phyloP scores from a whole-genome alignment of 2,113 vertebrate species.

The Lycocorax pyrrhopterus region DNA sequence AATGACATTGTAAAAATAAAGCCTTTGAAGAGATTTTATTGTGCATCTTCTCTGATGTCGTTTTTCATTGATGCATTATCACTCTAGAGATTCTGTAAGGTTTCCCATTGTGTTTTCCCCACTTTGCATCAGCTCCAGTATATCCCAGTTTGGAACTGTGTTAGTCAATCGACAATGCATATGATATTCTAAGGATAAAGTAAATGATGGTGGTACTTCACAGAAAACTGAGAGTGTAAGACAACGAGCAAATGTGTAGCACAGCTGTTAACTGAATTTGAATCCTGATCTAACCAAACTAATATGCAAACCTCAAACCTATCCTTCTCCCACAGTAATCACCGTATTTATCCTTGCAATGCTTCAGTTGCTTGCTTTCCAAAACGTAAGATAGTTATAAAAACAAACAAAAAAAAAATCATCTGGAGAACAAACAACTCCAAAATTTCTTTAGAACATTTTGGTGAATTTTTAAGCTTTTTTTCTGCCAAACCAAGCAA shows the following conservation, averaged over 20 bases:
- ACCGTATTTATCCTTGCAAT: background rate
- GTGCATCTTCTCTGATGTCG: background rate
- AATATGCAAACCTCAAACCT: background rate
- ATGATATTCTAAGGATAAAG: background rate
- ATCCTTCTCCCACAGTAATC: background rate
- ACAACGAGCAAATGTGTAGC: background rate
- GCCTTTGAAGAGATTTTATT: background rate
- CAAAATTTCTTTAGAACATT: background rate
- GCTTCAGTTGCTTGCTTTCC: background rate
- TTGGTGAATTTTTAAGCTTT: background rate
- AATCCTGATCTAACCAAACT: conserved; percentile 3
- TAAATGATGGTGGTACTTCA: background rate
- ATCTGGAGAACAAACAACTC: background rate
- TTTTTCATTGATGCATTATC: background rate
- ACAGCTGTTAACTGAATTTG: conserved; percentile 23
- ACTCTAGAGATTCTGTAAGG: background rate
- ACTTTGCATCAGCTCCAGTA: background rate
- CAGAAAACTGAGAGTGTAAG: background rate
- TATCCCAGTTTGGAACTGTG: background rate
- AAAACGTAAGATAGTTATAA: background rate
- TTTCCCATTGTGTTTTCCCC: background rate
- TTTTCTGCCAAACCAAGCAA: background rate
- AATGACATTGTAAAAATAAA: background rate
- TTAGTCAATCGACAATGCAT: background rate
- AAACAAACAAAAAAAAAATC: background rate